phyloP scores from a whole-genome alignment of 2,113 vertebrate genomes.

The Gymnocephalus cernua region DNA sequence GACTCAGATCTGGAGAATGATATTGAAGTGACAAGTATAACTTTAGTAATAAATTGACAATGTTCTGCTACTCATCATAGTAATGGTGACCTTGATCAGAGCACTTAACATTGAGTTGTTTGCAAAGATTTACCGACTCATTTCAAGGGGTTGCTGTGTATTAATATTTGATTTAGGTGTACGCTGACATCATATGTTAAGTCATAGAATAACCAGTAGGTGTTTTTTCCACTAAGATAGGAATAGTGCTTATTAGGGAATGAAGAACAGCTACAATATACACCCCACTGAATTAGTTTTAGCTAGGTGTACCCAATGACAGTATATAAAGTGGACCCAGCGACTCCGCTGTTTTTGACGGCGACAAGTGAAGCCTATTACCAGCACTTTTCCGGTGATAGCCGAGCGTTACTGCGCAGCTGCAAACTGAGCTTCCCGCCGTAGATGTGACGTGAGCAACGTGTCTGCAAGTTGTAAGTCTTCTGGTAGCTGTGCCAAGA shows the following conservation, averaged over 20 bases:
- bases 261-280: background rate
- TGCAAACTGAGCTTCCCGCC: too few species aligned
- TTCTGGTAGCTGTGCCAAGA: too few species aligned
- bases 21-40: constrained; percentile 34
- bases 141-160: constrained; percentile 32
- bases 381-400: too few species aligned
- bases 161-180: constrained; percentile 37
- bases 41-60: constrained; percentile 48
- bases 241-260: background rate
- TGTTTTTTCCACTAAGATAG: background rate
- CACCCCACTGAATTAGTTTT: too few species aligned
- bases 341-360: too few species aligned
- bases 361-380: too few species aligned
- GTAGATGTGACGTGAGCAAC: too few species aligned
- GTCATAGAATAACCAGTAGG: background rate
- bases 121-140: constrained; percentile 39
- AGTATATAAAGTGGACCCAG: too few species aligned
- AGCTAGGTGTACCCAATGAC: too few species aligned
- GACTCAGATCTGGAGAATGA: constrained; percentile 22
- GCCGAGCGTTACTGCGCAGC: too few species aligned
- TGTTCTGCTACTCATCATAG: constrained; percentile 31
- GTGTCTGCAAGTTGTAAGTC: too few species aligned
- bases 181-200: constrained; percentile 29
- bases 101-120: constrained; percentile 50
- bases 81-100: constrained; percentile 45